phyloP scores from a whole-genome alignment of 2,888 invertebrate genomes.

The Orthosia gothica region DNA sequence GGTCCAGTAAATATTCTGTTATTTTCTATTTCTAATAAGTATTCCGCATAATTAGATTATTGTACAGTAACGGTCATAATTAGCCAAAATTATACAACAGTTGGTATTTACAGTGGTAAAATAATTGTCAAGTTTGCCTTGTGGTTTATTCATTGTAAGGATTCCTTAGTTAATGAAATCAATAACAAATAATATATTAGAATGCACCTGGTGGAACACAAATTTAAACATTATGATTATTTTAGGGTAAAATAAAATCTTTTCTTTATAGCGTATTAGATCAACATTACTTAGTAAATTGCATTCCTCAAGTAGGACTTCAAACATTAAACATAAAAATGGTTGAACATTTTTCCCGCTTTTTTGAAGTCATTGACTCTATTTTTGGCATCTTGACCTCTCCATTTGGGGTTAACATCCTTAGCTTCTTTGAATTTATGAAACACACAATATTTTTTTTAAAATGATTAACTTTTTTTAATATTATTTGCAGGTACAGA shows the following conservation, averaged over 20 bases:
- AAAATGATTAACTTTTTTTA: background rate
- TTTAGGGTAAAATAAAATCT: background rate
- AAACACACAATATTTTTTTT: background rate
- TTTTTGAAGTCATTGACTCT: slow-evolving; percentile 47
- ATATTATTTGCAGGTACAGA: slow-evolving; percentile 58
- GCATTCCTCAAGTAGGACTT: background rate
- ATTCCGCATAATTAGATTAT: slow-evolving; percentile 12
- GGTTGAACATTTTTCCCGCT: slow-evolving; percentile 41
- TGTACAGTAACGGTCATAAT: background rate
- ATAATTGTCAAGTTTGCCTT: slow-evolving; percentile 15
- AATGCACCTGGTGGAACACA: slow-evolving; percentile 1
- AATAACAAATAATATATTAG: slow-evolving; percentile 1
- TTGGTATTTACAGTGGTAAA: background rate
- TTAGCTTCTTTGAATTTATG: slow-evolving; percentile 7
- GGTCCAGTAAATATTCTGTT: slow-evolving; percentile 65
- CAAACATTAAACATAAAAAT: slow-evolving; percentile 2
- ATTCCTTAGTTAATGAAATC: slow-evolving; percentile 44
- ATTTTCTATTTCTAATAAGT: slow-evolving; percentile 31
- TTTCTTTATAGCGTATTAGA: background rate
- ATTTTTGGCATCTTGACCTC: slow-evolving; percentile 48
- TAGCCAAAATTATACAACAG: background rate
- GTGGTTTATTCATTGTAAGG: slow-evolving; percentile 51
- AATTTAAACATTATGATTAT: background rate
- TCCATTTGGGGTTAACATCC: slow-evolving; percentile 52
- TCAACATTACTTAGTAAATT: slow-evolving; percentile 1